phyloP scores from a whole-genome alignment of 2,113 vertebrate species.

The Periophthalmodon schlosseri region DNA sequence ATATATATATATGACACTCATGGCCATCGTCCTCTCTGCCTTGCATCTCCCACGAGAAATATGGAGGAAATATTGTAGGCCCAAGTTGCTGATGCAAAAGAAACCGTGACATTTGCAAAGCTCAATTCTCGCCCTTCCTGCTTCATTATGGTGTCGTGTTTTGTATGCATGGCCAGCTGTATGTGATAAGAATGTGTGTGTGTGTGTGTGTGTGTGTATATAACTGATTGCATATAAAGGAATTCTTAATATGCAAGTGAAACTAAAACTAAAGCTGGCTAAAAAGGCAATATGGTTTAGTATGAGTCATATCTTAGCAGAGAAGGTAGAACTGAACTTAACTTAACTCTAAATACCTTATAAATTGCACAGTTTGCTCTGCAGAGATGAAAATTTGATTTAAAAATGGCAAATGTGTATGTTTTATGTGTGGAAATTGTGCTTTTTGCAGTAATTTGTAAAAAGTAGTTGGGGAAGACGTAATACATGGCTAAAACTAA shows the following conservation, averaged over 20 bases:
- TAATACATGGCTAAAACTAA: no score
- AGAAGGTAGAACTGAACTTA: constrained; percentile 27
- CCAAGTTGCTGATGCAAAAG: constrained; percentile 42
- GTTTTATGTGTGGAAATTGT: no score
- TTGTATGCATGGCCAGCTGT: constrained; percentile 44
- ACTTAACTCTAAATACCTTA: constrained; percentile 45
- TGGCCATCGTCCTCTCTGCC: background rate
- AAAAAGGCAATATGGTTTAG: constrained; percentile 10
- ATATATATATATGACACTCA: background rate
- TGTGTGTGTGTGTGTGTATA: background rate
- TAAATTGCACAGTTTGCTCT: no score
- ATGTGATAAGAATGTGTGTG: constrained; percentile 30
- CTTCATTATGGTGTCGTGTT: constrained; percentile 54
- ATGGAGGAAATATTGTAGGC: constrained; percentile 4
- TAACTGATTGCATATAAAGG: constrained; percentile 11
- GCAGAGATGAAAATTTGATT: no score
- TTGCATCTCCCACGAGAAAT: background rate
- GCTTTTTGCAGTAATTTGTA: no score
- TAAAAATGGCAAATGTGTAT: no score
- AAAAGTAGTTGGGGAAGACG: no score
- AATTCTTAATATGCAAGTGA: constrained; percentile 6
- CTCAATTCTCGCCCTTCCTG: constrained; percentile 27
- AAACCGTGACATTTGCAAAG: constrained; percentile 50
- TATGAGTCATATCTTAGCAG: constrained; percentile 8
- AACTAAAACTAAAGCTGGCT: constrained; percentile 54